Conservation (phyloP, 2,113 vertebrate genomes). For the Rhinopomastus cyanomelas region DNA sequence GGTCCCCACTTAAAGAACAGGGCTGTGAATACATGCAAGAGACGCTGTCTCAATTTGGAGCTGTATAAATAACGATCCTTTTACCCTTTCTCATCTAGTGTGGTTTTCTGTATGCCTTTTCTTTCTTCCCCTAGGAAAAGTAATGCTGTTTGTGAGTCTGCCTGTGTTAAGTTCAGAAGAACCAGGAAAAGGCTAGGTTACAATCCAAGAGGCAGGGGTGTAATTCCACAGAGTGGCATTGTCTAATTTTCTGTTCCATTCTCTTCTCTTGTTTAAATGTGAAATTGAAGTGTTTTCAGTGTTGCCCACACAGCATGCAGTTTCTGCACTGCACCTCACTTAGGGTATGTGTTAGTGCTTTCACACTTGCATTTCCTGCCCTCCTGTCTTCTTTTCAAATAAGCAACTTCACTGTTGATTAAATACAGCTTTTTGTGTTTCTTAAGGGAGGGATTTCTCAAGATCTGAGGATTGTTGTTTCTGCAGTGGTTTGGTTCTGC, state of each 20-base stretch:
- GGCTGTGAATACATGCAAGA: neutral
- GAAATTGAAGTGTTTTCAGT: conserved; percentile 1
- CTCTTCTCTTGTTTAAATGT: conserved; percentile 31
- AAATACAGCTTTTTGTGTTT: neutral
- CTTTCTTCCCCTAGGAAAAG: neutral
- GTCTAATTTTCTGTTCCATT: conserved; percentile 35
- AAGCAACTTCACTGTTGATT: neutral
- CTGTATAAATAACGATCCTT: neutral
- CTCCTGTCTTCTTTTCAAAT: neutral
- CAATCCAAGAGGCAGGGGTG: neutral
- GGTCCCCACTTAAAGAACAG: neutral
- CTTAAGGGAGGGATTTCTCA: neutral
- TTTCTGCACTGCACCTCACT: neutral
- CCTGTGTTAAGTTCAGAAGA: neutral
- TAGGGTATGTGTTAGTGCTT: neutral
- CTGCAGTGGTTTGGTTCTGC: neutral
- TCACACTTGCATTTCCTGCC: conserved; percentile 13
- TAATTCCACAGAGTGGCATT: neutral
- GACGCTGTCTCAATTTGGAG: neutral
- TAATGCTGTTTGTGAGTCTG: neutral
- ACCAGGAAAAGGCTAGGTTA: neutral
- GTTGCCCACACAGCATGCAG: neutral
- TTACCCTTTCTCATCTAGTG: neutral
- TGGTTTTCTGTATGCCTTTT: neutral
- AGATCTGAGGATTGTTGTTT: neutral